phyloP scores from a whole-genome alignment of 2,797 vertebrate genomes.

The Urosaurus nigricauda region DNA sequence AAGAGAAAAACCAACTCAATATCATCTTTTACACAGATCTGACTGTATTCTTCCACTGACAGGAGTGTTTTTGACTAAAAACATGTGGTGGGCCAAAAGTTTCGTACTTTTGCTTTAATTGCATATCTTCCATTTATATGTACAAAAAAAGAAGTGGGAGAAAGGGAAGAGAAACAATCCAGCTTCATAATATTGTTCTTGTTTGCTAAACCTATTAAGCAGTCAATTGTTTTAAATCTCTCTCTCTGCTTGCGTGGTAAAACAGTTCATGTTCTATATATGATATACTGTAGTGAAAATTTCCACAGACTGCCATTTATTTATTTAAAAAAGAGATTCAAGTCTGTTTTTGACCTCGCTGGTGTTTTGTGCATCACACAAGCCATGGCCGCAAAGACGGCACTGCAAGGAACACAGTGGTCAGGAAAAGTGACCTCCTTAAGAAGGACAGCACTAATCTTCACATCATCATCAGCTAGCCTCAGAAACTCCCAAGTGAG shows the following conservation, averaged over 20 bases:
- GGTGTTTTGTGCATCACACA: slow-evolving; percentile 55
- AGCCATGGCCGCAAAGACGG: slow-evolving; percentile 53
- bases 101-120: neutral
- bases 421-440: slow-evolving; percentile 69
- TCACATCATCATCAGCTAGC: slow-evolving; percentile 66
- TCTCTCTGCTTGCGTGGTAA: slow-evolving; percentile 12
- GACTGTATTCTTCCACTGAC: neutral
- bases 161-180: no score
- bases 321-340: slow-evolving; percentile 66
- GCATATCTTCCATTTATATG: neutral
- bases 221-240: slow-evolving; percentile 34
- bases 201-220: neutral
- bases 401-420: slow-evolving; percentile 61
- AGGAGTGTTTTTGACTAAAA: neutral
- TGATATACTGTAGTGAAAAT: slow-evolving; percentile 42
- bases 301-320: slow-evolving; percentile 32
- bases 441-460: slow-evolving; percentile 74
- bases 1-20: neutral
- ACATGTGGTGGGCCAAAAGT: neutral
- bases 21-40: neutral
- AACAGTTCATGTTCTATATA: slow-evolving; percentile 35
- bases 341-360: slow-evolving; percentile 52
- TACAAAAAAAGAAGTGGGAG: neutral
- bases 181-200: neutral
- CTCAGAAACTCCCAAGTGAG: slow-evolving; percentile 74